These are phyloP conservation scores for Neosilurus mollespiculum DNA, from an alignment of 2,797 vertebrate genomes.

Conservation along the genomic window DNA sequence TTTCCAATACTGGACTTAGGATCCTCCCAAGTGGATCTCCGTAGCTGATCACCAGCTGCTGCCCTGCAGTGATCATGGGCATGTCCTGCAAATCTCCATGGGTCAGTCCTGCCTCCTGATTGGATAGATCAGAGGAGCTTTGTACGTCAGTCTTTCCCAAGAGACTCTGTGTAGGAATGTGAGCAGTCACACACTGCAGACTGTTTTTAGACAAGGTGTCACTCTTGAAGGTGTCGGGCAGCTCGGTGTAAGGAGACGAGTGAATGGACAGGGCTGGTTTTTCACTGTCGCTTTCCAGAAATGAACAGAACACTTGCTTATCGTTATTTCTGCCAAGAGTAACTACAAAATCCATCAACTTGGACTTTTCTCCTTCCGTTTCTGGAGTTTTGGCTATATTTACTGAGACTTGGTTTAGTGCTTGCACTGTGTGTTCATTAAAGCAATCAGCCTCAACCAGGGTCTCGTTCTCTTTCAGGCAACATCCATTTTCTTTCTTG, in stretches of 20 bases:
- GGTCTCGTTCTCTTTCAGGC: constrained; percentile 10
- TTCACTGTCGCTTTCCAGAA: constrained; percentile 2
- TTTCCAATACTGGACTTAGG: constrained; percentile 31
- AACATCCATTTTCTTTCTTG: background rate
- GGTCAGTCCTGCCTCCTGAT: background rate
- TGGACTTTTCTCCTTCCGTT: background rate
- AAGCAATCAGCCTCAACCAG: background rate
- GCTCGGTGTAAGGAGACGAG: background rate
- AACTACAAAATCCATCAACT: background rate
- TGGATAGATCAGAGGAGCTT: constrained; percentile 10
- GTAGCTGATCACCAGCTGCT: constrained; percentile 19
- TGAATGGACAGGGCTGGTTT: background rate
- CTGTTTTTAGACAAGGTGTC: constrained; percentile 23
- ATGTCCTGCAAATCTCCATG: constrained; percentile 20
- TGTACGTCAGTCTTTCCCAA: background rate
- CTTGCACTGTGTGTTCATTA: constrained; percentile 20
- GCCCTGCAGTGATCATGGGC: constrained; percentile 2
- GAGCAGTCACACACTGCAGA: constrained; percentile 1
- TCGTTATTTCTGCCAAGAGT: constrained; percentile 3
- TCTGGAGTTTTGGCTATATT: background rate
- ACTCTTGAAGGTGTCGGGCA: constrained; percentile 10
- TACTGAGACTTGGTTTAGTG: constrained; percentile 7
- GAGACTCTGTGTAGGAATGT: background rate
- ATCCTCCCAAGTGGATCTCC: constrained; percentile 32
- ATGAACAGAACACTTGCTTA: background rate